Conservation (phyloP, 2,888 invertebrate species). For the Tinea semifulvella region DNA sequence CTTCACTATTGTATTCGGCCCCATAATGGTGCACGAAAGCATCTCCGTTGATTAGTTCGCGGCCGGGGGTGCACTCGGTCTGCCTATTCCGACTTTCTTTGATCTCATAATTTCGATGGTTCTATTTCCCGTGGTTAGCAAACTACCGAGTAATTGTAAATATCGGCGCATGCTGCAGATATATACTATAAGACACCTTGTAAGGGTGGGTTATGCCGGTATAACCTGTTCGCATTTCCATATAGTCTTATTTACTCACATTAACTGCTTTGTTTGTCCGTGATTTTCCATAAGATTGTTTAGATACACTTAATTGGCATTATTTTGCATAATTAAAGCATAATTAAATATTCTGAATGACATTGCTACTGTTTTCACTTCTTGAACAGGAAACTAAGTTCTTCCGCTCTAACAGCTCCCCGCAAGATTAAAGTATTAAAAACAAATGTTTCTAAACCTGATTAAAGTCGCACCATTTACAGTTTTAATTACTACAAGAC, state of each 20-base stretch:
- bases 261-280: slow-evolving; percentile 15
- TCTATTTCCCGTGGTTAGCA: slow-evolving; percentile 16
- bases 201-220: slow-evolving; percentile 11
- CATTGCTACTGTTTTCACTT: slow-evolving; percentile 3
- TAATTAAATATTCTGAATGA: slow-evolving; percentile 13
- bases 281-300: slow-evolving; percentile 14
- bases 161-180: not conserved
- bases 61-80: slow-evolving; percentile 4
- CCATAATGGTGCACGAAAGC: not conserved
- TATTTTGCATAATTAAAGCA: slow-evolving; percentile 3
- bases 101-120: slow-evolving; percentile 12
- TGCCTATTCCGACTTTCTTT: not conserved
- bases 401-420: slow-evolving; percentile 4
- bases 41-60: slow-evolving; percentile 12
- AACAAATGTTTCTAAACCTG: too few relatives aligned
- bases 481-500: too few relatives aligned
- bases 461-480: too few relatives aligned
- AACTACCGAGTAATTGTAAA: not conserved
- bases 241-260: slow-evolving; percentile 1
- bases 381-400: slow-evolving; percentile 3
- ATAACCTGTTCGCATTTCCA: not conserved
- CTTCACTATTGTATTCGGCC: not conserved
- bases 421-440: too few relatives aligned
- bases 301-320: slow-evolving; percentile 13
- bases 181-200: slow-evolving; percentile 9